Conservation (phyloP, 2,888 invertebrate genomes). For the Melanotus villosus region DNA sequence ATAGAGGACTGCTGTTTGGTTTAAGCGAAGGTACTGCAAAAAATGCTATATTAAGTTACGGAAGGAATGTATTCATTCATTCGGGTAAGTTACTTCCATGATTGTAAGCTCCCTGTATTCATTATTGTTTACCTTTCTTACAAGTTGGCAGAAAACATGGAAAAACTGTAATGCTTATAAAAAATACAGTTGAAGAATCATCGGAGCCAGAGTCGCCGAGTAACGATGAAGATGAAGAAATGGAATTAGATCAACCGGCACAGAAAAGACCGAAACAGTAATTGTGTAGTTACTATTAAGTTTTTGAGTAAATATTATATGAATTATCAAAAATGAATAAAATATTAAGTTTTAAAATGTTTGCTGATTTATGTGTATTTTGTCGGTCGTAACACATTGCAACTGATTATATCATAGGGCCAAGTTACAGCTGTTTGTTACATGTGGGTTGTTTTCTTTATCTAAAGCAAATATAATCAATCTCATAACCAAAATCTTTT, state of each 20-base stretch:
- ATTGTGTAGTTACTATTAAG: neutral
- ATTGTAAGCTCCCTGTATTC: too few relatives aligned
- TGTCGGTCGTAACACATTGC: too few relatives aligned
- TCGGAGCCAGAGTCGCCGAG: constrained; percentile 49
- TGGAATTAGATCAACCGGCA: constrained; percentile 61
- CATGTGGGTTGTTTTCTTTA: too few relatives aligned
- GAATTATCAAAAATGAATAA: too few relatives aligned
- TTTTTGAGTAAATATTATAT: too few relatives aligned
- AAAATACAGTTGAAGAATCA: constrained; percentile 59
- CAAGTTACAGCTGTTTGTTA: too few relatives aligned
- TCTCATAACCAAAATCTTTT: too few relatives aligned
- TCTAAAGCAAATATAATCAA: too few relatives aligned
- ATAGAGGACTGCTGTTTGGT: constrained; percentile 78
- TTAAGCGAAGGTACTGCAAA: constrained; percentile 79
- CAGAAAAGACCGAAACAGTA: constrained; percentile 59
- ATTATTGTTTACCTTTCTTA: too few relatives aligned
- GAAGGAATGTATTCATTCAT: constrained; percentile 74
- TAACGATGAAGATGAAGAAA: constrained; percentile 57
- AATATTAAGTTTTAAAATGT: too few relatives aligned
- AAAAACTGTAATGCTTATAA: constrained; percentile 71
- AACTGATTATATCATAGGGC: too few relatives aligned
- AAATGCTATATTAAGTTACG: constrained; percentile 74
- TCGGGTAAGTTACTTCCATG: constrained; percentile 76
- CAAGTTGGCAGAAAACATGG: constrained; percentile 70
- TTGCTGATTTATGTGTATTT: too few relatives aligned